Evolutionary conservation across 2,113 vertebrate genomes (phyloP).

Genomic region (Neodon shergylaensis): DNA sequence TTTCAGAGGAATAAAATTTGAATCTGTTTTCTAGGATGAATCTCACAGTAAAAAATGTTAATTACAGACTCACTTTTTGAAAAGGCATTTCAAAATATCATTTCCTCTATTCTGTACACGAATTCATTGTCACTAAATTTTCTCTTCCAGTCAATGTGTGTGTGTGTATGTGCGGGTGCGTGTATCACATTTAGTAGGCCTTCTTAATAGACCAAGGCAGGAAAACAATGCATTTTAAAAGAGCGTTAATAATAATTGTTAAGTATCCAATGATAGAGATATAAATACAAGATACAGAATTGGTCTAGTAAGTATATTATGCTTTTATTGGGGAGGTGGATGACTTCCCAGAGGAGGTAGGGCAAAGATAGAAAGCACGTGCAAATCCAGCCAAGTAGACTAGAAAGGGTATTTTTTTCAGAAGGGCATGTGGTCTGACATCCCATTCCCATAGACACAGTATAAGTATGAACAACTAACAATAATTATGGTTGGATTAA

Average conservation of each 20-base stretch:
- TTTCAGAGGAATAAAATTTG: conserved; percentile 40
- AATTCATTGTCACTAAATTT: not conserved
- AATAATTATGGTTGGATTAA: not conserved
- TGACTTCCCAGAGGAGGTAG: not conserved
- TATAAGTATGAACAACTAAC: not conserved
- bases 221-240: not conserved
- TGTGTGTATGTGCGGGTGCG: not conserved
- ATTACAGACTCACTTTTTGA: conserved; percentile 45
- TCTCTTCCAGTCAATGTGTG: not conserved
- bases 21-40: conserved; percentile 26
- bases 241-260: not conserved
- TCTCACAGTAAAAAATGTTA: conserved; percentile 38
- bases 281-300: not conserved
- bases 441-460: not conserved
- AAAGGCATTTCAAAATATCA: not conserved
- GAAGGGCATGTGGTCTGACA: not conserved
- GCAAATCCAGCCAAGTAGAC: not conserved
- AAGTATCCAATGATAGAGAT: not conserved
- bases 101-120: not conserved
- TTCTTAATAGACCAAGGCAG: not conserved
- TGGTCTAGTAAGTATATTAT: not conserved
- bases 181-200: not conserved
- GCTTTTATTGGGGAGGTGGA: not conserved
- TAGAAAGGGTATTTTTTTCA: not conserved
- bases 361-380: not conserved